phyloP scores from a whole-genome alignment of 92 coral and sea anemone species.

The Muricea muricata region DNA sequence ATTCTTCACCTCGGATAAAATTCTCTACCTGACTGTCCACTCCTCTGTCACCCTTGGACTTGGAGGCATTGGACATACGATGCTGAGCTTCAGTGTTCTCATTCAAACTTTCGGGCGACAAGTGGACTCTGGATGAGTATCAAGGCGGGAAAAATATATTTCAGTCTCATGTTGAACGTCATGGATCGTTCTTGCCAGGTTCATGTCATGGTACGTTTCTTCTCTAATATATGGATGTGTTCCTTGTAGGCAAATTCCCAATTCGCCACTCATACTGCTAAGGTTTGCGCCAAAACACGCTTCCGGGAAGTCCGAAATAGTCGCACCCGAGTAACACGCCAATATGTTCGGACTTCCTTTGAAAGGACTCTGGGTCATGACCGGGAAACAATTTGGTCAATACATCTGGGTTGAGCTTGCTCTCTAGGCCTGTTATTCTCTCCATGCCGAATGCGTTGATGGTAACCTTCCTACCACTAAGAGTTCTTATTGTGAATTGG shows the following conservation, averaged over 20 bases:
- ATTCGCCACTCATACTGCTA: conserved; percentile 73
- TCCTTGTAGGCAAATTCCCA: conserved; percentile 81
- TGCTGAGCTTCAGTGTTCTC: neutral
- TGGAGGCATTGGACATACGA: neutral
- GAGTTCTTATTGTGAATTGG: conserved; percentile 49
- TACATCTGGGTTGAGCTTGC: conserved; percentile 42
- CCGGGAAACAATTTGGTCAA: conserved; percentile 64
- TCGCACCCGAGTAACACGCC: conserved; percentile 68
- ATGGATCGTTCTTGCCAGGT: conserved; percentile 66
- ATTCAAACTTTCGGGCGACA: neutral
- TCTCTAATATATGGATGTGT: conserved; percentile 61
- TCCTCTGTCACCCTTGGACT: conserved; percentile 1
- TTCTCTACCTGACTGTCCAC: conserved; percentile 22
- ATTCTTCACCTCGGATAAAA: conserved; percentile 68
- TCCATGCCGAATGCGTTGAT: conserved; percentile 72
- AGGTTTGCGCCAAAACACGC: conserved; percentile 67
- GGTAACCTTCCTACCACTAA: conserved; percentile 59
- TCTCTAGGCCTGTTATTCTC: conserved; percentile 69
- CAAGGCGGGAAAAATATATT: conserved; percentile 39
- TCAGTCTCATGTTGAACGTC: conserved; percentile 53
- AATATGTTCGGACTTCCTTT: conserved; percentile 57
- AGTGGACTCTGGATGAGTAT: conserved; percentile 56
- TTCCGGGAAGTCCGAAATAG: conserved; percentile 71
- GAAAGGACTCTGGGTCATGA: conserved; percentile 67
- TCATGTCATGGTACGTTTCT: conserved; percentile 56